Base-by-base conservation (phyloP, 2,797 vertebrate species). In the Artibeus lituratus region DNA sequence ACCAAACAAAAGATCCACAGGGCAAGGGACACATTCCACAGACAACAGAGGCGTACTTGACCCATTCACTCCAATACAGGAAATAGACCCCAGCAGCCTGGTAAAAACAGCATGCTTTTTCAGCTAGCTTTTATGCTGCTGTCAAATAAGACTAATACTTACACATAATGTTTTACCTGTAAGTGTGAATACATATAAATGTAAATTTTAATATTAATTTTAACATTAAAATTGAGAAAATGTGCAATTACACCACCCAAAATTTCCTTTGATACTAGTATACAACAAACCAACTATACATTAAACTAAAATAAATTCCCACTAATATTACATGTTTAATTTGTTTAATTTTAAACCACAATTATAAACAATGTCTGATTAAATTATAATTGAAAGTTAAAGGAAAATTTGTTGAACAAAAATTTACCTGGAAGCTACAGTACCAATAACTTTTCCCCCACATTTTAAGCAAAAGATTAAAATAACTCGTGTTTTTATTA, bases 401-500 rank as follows among this genome's bases (percentile, higher is more conserved):
- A 62, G 39, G 26, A 12, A 89, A 94, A 86, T 53, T 24, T 86
- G 67, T 73, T 73, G 12, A 85, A 81, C 18, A 94, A 57, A 51
- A 95, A 90, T 57, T 87, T 76, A 57, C 22, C 32, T 47, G 39
- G 11, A 22, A 95, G 35, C 32, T 92, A 81, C 10, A 91, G 89
- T 91, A 85, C 74, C 83, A 96, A 12, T 44, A 88, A 69, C 7
- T 74, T 87, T 88, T 57, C 26, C 19, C 6, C 32, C 53, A 10
- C 7, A 86, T 91, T 90, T 67, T 59, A 84, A 85, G 83, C 32
- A 85, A 87, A 84, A 92, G 35, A 44, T 84, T 70, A 42, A 96
- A 94, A 88, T 74, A 14, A 81, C 42, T 91, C 14, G 44, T 76
- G 14, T 81, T 93, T 94, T 87, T 88, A 77, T 72, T 51, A 92